Percentiles rank a stretch among this genome's conserved stretches.
phyloP scores from a whole-genome alignment of 2,888 invertebrate species.

The Protodeltote pygarga region DNA sequence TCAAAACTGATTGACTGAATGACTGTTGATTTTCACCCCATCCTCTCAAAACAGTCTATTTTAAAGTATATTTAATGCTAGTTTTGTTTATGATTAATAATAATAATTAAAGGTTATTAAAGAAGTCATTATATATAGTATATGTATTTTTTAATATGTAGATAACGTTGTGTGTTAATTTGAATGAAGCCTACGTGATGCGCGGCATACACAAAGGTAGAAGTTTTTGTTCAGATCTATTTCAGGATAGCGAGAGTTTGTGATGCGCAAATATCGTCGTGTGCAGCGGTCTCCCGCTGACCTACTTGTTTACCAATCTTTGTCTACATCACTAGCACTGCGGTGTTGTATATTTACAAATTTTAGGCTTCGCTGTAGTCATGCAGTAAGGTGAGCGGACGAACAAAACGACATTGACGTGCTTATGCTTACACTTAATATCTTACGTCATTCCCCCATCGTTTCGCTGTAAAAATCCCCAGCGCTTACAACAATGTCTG shows the following conservation, averaged over 20 bases:
- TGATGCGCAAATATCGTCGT: conserved; percentile 50
- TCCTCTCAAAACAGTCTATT: too few species aligned
- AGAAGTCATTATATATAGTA: too few species aligned
- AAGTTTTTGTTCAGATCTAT: conserved; percentile 46
- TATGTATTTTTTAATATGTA: too few species aligned
- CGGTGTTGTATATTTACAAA: not conserved
- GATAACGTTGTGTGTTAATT: too few species aligned
- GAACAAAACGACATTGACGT: conserved; percentile 37
- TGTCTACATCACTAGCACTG: conserved; percentile 22
- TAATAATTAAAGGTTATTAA: too few species aligned
- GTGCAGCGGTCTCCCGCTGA: conserved; percentile 50
- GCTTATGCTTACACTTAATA: conserved; percentile 41
- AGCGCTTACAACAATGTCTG: conserved; percentile 1
- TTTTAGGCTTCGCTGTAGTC: too few species aligned
- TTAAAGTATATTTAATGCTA: too few species aligned
- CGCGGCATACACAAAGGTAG: conserved; percentile 19
- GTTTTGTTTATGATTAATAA: too few species aligned
- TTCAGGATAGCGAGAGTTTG: conserved; percentile 44
- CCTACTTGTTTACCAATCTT: conserved; percentile 48
- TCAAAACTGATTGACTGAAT: too few species aligned
- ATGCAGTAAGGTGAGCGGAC: too few species aligned
- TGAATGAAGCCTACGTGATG: too few species aligned
- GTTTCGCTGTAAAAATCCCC: conserved; percentile 24
- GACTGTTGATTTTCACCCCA: not conserved
- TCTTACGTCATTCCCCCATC: conserved; percentile 47